Evolutionary conservation across 2,888 invertebrate genomes (phyloP).

Genomic region (Portevinia maculata): DNA sequence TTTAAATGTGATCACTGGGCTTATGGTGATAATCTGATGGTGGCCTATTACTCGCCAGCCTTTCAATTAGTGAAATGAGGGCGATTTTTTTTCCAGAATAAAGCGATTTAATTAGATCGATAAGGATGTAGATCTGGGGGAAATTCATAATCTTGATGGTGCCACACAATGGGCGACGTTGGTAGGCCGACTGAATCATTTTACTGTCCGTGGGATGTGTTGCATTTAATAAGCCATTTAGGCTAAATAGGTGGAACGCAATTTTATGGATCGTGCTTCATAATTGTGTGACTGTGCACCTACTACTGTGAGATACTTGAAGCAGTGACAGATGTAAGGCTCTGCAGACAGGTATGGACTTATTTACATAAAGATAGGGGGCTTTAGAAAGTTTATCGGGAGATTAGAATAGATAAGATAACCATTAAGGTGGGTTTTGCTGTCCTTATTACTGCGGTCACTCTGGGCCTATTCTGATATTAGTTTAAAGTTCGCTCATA

Average conservation of each 20-base stretch:
- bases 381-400: conserved; percentile 19
- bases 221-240: conserved; percentile 27
- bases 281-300: conserved; percentile 20
- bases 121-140: conserved; percentile 35
- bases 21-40: conserved; percentile 16
- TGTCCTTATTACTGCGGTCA: too few species aligned
- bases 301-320: conserved; percentile 32
- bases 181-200: background rate
- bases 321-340: conserved; percentile 7
- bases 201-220: conserved; percentile 38
- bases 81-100: conserved; percentile 32
- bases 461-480: too few species aligned
- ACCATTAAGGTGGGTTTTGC: too few species aligned
- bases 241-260: conserved; percentile 27
- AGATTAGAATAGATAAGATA: background rate
- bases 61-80: conserved; percentile 4
- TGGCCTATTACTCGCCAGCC: conserved; percentile 11
- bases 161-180: background rate
- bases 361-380: background rate
- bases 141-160: conserved; percentile 1
- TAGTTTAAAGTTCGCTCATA: too few species aligned
- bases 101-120: conserved; percentile 44
- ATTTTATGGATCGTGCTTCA: conserved; percentile 49
- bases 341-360: conserved; percentile 31
- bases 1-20: conserved; percentile 44